A percentile compares a stretch with the other conserved stretches of the same genome.
Conservation (phyloP, 2,888 invertebrate genomes). For the Sinhomidia bicolor region DNA sequence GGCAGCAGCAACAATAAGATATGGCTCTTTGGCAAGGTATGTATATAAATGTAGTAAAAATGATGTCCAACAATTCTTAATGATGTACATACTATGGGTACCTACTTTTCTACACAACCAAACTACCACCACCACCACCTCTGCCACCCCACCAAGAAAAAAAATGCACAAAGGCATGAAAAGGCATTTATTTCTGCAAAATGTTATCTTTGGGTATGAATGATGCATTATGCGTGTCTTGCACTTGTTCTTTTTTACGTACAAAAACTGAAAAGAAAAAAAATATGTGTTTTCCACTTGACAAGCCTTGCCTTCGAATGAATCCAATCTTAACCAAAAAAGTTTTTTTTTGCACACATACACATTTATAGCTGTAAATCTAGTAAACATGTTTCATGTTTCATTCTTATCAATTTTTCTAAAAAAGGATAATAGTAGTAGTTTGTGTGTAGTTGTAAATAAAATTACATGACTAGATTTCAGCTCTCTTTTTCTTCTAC, state of each 20-base stretch:
- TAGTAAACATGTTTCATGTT: conserved; percentile 55
- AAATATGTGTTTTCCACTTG: conserved; percentile 72
- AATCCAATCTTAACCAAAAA: conserved; percentile 21
- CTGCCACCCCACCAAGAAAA: conserved; percentile 15
- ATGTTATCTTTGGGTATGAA: conserved; percentile 37
- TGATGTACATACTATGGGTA: too few species aligned
- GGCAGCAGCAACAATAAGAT: conserved; percentile 58
- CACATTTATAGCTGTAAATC: conserved; percentile 10
- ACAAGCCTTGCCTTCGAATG: conserved; percentile 61
- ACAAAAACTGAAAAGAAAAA: conserved; percentile 39
- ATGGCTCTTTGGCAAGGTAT: conserved; percentile 72
- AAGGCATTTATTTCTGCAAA: conserved; percentile 45
- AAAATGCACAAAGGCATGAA: conserved; percentile 66
- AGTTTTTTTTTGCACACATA: too few species aligned
- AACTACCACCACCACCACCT: neutral
- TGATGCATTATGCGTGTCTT: conserved; percentile 69
- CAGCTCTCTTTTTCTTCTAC: conserved; percentile 43
- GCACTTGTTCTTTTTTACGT: conserved; percentile 62
- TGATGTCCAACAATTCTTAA: conserved; percentile 33
- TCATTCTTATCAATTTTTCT: conserved; percentile 43
- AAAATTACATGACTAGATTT: conserved; percentile 58
- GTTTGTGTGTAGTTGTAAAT: conserved; percentile 43
- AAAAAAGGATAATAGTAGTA: conserved; percentile 1
- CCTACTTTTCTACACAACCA: neutral
- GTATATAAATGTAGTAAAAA: conserved; percentile 11